phyloP scores from a whole-genome alignment of 2,113 vertebrate genomes.

The Phaethornis superciliosus region DNA sequence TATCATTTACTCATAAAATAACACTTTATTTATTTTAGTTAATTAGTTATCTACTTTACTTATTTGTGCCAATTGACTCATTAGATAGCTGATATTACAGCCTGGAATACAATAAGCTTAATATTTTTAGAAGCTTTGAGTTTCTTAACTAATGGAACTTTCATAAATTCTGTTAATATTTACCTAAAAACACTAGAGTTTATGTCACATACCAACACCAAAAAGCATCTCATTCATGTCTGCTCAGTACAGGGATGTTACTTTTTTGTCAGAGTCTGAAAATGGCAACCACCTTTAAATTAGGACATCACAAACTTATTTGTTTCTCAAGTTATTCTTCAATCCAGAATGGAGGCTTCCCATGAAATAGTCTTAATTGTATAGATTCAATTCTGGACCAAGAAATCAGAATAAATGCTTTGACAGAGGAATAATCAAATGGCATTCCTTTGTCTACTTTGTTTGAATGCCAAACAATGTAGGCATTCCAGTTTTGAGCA shows the following conservation, averaged over 20 bases:
- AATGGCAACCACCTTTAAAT: not conserved
- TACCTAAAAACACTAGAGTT: not conserved
- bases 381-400: not conserved
- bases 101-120: not conserved
- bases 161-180: not conserved
- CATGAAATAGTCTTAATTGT: not conserved
- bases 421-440: not conserved
- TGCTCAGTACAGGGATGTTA: not conserved
- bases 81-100: not conserved
- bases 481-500: not conserved
- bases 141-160: not conserved
- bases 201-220: not conserved
- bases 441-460: not conserved
- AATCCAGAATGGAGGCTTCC: not conserved
- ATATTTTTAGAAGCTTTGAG: not conserved
- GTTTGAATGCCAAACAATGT: not conserved
- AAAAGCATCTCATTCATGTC: not conserved
- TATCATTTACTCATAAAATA: not conserved
- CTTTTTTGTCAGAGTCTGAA: not conserved
- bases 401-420: not conserved
- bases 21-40: not conserved
- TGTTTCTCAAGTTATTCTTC: not conserved
- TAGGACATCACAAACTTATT: not conserved
- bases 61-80: not conserved
- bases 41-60: not conserved